Conservation (phyloP, 2,888 invertebrate species). For the Neocrepidodera transversa region DNA sequence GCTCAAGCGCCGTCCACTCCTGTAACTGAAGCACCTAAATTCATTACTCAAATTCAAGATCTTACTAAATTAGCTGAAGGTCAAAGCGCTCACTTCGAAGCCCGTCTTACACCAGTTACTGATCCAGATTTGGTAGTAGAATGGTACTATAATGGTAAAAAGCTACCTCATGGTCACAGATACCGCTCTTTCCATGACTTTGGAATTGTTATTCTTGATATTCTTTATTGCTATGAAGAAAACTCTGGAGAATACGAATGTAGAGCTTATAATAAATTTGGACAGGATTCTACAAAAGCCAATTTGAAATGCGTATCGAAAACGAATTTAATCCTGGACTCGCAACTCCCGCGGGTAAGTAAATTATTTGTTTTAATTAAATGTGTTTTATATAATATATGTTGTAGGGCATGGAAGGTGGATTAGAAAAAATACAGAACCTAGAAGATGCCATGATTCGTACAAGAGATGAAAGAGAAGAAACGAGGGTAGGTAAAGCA, state of each 20-base stretch:
- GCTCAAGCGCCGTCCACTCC: slow-evolving; percentile 70
- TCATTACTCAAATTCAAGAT: slow-evolving; percentile 86
- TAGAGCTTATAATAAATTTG: slow-evolving; percentile 89
- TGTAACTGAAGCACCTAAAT: slow-evolving; percentile 85
- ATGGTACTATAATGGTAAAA: slow-evolving; percentile 94
- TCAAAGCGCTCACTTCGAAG: slow-evolving; percentile 93
- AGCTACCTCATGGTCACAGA: slow-evolving; percentile 91
- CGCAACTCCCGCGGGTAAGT: slow-evolving; percentile 86
- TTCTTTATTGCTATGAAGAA: slow-evolving; percentile 94
- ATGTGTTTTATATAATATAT: slow-evolving; percentile 5
- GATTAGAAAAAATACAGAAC: slow-evolving; percentile 90
- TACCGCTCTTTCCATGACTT: slow-evolving; percentile 98
- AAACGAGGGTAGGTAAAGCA: slow-evolving; percentile 82
- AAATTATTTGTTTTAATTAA: background rate
- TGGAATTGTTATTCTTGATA: slow-evolving; percentile 94
- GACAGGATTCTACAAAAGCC: slow-evolving; percentile 85
- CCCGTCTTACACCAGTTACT: slow-evolving; percentile 89
- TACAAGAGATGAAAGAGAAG: slow-evolving; percentile 73
- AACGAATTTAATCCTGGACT: slow-evolving; percentile 88
- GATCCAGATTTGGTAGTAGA: slow-evolving; percentile 95
- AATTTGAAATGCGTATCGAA: slow-evolving; percentile 87
- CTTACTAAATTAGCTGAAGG: slow-evolving; percentile 90
- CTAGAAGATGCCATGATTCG: slow-evolving; percentile 89
- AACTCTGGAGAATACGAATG: slow-evolving; percentile 95
- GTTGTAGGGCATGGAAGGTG: slow-evolving; percentile 88